Evolutionary conservation across 2,797 vertebrate species (phyloP), one percentile per base, ranked within the genome.

Genomic region (Epinephelus awoara): DNA sequence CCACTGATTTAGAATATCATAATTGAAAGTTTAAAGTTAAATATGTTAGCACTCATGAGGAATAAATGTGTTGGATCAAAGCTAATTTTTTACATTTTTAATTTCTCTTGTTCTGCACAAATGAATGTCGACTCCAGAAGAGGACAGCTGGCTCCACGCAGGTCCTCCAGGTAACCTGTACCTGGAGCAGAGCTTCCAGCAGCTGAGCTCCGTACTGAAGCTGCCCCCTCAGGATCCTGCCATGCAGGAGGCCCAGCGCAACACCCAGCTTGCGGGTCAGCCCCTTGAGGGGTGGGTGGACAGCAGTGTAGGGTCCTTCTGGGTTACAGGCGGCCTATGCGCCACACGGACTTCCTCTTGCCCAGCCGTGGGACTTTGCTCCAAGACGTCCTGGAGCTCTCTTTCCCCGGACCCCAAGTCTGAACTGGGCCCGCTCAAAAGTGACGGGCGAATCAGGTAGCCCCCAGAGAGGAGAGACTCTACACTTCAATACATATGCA

Each of bases 341-440:
- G 29, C 91, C 65, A 81, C 88, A 6, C 79, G 89, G 84, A 89
- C 94, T 19, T 97, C 97, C 2, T 94, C 95, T 0, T 99, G 98
- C 27, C 21, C 95, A 1, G 89, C 94, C 1, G 69, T 99, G 90
- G 93, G 93, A 57, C 93, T 72, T 42, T 99, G 98, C 92, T 93
- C 93, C 77, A 94, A 96, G 88, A 96, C 97, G n/a, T 94, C 95
- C 59, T 99, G 98, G 98, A 99, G 98, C 89, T 97, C 98, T n/a
- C 76, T 97, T 46, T 99, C 97, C 52, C 97, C 97, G 0, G 98
- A 99, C 87, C 98, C 98, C 69, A 99, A 99, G 91, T 98, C 98
- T 1, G 98, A 99, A 93, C 95, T 99, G 92, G 96, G 96, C 29
- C 93, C 95, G 0, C 87, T 98, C 89, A 98, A 98, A 96, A 94